These are phyloP conservation scores for Chloroclysta siterata DNA, from an alignment of 2,888 invertebrate genomes.

Conservation along the genomic window DNA sequence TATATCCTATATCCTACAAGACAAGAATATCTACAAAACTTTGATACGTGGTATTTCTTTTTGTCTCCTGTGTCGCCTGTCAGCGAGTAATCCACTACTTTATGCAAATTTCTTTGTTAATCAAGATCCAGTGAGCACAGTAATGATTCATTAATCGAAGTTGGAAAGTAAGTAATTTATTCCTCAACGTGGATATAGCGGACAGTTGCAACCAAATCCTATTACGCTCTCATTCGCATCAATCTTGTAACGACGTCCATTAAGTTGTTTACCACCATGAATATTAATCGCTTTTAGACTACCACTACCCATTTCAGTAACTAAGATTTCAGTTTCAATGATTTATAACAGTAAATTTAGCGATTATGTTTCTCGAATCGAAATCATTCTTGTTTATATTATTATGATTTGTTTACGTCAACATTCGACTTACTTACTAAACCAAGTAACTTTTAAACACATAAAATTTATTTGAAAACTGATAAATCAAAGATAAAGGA, in stretches of 20 bases:
- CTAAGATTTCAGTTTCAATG: conserved; percentile 1
- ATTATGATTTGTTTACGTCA: neutral
- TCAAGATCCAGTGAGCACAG: conserved; percentile 20
- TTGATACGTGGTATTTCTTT: too few relatives aligned
- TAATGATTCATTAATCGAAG: conserved; percentile 15
- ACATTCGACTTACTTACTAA: neutral
- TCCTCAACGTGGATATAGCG: conserved; percentile 16
- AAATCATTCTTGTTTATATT: neutral
- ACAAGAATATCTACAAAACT: neutral
- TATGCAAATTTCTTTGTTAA: conserved; percentile 18
- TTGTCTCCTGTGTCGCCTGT: neutral
- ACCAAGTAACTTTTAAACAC: neutral
- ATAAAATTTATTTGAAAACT: neutral
- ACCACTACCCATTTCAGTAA: neutral
- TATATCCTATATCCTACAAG: neutral
- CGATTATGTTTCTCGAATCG: neutral
- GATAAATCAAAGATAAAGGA: too few relatives aligned
- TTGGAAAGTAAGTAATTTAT: conserved; percentile 27
- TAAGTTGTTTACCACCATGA: conserved; percentile 33
- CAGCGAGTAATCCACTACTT: conserved; percentile 9
- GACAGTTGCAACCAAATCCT: conserved; percentile 27
- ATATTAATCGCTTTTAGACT: conserved; percentile 17
- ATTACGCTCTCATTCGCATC: conserved; percentile 24
- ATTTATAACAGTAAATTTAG: neutral
- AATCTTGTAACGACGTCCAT: conserved; percentile 22